phyloP scores from a whole-genome alignment of 1,140 invertebrate genomes.

The Leptoteleia sp. region DNA sequence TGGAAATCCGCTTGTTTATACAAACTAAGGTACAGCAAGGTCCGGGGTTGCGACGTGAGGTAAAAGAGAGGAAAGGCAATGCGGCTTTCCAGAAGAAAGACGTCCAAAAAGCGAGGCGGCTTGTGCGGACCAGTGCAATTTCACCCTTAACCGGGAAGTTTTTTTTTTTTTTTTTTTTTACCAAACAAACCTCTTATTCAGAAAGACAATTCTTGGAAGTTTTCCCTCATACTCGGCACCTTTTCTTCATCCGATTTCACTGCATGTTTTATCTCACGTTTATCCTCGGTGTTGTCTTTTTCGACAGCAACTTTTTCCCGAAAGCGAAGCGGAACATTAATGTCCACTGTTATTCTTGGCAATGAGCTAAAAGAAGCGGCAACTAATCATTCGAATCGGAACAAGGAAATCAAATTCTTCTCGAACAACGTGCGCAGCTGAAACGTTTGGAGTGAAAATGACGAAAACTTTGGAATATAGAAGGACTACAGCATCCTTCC shows the following conservation, averaged over 20 bases:
- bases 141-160: constrained; percentile 50
- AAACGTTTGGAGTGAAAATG: constrained; percentile 65
- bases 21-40: constrained; percentile 51
- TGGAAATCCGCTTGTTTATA: constrained; percentile 62
- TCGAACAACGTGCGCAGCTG: constrained; percentile 54
- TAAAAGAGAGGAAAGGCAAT: constrained; percentile 44
- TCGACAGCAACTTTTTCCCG: constrained; percentile 7
- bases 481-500: constrained; percentile 64
- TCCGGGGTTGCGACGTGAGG: constrained; percentile 27
- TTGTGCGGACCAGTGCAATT: constrained; percentile 48
- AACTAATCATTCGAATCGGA: constrained; percentile 60
- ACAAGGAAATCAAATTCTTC: constrained; percentile 62
- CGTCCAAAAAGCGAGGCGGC: constrained; percentile 39
- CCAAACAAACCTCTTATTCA: constrained; percentile 53
- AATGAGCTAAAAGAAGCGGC: constrained; percentile 25
- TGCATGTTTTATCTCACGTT: constrained; percentile 56
- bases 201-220: constrained; percentile 53
- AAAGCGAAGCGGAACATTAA: constrained; percentile 33
- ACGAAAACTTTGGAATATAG: constrained; percentile 66
- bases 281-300: constrained; percentile 23
- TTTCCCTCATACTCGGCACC: constrained; percentile 43
- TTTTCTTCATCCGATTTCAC: constrained; percentile 42
- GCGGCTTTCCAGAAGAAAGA: constrained; percentile 55
- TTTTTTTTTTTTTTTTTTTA: constrained; percentile 48
- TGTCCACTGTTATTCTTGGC: constrained; percentile 24